phyloP scores from a whole-genome alignment of 2,888 invertebrate genomes.

The Eristalis intricaria region DNA sequence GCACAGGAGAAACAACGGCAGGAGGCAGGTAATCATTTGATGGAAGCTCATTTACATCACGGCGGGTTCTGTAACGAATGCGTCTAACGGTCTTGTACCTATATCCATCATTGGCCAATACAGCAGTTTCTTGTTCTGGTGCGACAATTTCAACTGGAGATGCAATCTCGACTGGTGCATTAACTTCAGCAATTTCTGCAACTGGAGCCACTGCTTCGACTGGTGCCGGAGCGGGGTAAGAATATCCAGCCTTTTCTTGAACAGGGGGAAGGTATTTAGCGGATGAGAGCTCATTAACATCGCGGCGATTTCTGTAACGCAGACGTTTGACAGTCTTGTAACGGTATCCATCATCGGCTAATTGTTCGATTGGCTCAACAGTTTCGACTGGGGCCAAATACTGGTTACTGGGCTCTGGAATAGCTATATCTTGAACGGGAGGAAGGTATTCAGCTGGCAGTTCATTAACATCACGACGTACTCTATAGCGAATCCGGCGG shows the following conservation, averaged over 20 bases:
- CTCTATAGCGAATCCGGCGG: conserved; percentile 67
- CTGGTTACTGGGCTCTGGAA: conserved; percentile 35
- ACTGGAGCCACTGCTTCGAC: not conserved
- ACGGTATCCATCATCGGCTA: conserved; percentile 44
- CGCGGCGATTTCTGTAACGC: conserved; percentile 41
- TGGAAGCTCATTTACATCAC: conserved; percentile 70
- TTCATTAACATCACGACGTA: conserved; percentile 72
- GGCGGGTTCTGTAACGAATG: conserved; percentile 69
- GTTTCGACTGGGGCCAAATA: conserved; percentile 43
- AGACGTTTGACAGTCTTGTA: conserved; percentile 37
- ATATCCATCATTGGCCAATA: conserved; percentile 70
- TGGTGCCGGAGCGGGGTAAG: conserved; percentile 45
- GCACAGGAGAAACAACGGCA: conserved; percentile 22
- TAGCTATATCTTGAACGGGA: conserved; percentile 20
- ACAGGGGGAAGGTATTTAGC: conserved; percentile 45
- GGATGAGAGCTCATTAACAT: conserved; percentile 36
- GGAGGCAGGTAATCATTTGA: conserved; percentile 55
- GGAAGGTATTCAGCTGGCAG: conserved; percentile 43
- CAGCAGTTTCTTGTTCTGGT: conserved; percentile 2
- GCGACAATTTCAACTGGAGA: conserved; percentile 13
- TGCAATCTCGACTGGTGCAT: conserved; percentile 15
- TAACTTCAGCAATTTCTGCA: not conserved
- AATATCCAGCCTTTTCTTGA: conserved; percentile 13
- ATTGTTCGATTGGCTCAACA: conserved; percentile 42
- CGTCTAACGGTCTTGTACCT: conserved; percentile 72